Evolutionary conservation across 1,140 invertebrate species (phyloP).

Genomic region (Augochlora pura): DNA sequence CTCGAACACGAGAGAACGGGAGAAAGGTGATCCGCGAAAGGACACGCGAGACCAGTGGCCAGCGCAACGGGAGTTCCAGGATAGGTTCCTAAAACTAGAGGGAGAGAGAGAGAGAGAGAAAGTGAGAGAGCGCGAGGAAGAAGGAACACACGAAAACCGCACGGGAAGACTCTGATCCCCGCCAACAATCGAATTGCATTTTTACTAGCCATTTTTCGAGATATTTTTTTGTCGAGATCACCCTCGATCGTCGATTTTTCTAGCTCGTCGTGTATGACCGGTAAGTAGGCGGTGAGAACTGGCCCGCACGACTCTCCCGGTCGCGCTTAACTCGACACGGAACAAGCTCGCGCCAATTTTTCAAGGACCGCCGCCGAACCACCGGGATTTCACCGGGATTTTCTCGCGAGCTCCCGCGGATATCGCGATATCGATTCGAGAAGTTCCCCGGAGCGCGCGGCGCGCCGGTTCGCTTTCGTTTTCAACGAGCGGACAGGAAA

Average conservation of each 20-base stretch:
- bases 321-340: too few relatives aligned
- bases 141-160: too few relatives aligned
- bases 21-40: background rate
- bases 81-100: background rate
- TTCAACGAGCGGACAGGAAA: constrained; percentile 22
- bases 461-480: background rate
- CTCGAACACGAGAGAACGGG: too few relatives aligned
- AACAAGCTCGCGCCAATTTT: too few relatives aligned
- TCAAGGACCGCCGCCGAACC: too few relatives aligned
- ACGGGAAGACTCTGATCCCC: too few relatives aligned
- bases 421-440: background rate
- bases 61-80: background rate
- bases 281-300: constrained; percentile 4
- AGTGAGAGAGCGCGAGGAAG: background rate
- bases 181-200: too few relatives aligned
- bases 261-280: background rate
- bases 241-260: constrained; percentile 5
- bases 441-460: too few relatives aligned
- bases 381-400: too few relatives aligned
- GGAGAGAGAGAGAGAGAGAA: constrained; percentile 9
- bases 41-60: constrained; percentile 13
- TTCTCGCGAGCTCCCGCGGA: too few relatives aligned
- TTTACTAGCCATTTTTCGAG: background rate
- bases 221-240: background rate
- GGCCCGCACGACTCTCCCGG: too few relatives aligned